Conservation (phyloP, 2,113 vertebrate species). For the Grammomys dolichurus region DNA sequence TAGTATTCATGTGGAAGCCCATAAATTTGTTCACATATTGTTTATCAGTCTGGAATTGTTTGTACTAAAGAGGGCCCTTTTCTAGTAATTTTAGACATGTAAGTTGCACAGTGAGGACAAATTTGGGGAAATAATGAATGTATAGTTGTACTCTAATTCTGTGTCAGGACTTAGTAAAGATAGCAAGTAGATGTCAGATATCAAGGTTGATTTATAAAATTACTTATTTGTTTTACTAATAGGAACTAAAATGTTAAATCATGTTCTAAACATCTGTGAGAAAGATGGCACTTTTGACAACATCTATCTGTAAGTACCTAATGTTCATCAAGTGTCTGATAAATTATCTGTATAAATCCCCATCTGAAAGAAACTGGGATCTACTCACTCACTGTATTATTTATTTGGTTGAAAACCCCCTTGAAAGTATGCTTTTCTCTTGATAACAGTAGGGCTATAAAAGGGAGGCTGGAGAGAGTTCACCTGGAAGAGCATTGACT, state of each 20-base stretch:
- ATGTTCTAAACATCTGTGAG: constrained; percentile 99
- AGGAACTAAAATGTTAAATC: constrained; percentile 99
- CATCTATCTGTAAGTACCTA: constrained; percentile 98
- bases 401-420: constrained; percentile 43
- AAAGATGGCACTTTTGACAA: constrained; percentile 99
- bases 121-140: constrained; percentile 35
- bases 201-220: constrained; percentile 57
- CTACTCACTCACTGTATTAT: constrained; percentile 25
- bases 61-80: constrained; percentile 23
- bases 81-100: constrained; percentile 42
- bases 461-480: not conserved
- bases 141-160: constrained; percentile 56
- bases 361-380: constrained; percentile 3
- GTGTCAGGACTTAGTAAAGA: not conserved
- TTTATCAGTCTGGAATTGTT: not conserved
- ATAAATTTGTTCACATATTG: not conserved
- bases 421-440: not conserved
- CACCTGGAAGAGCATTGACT: not conserved
- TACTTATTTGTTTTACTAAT: constrained; percentile 71
- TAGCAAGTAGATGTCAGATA: constrained; percentile 1
- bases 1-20: constrained; percentile 14
- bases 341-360: constrained; percentile 32
- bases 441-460: not conserved
- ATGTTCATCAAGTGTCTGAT: constrained; percentile 48
- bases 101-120: not conserved